Conservation (phyloP, 2,888 invertebrate species). For the Synanthedon andrenaeformis region DNA sequence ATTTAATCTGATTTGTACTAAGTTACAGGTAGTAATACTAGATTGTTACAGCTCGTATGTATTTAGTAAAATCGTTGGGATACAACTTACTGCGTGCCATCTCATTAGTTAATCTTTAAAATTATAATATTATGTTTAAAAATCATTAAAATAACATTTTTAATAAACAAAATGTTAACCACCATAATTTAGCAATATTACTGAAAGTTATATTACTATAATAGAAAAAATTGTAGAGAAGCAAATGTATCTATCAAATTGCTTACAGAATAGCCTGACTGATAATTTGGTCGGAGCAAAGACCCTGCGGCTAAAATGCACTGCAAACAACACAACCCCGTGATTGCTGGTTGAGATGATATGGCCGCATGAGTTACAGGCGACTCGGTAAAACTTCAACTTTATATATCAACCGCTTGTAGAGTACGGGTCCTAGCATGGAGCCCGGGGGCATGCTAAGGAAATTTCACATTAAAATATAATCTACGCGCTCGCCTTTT, state of each 20-base stretch:
- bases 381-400: constrained; percentile 1
- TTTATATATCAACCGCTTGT: constrained; percentile 1
- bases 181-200: too few species aligned
- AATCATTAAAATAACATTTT: too few species aligned
- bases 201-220: too few species aligned
- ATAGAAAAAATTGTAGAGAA: neutral
- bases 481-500: neutral
- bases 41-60: too few species aligned
- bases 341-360: constrained; percentile 45
- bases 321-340: constrained; percentile 48
- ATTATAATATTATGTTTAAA: too few species aligned
- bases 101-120: too few species aligned
- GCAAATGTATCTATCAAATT: neutral
- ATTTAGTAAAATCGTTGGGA: too few species aligned
- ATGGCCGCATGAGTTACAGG: constrained; percentile 30
- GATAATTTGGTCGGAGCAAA: constrained; percentile 39
- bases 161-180: too few species aligned
- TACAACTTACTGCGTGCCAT: too few species aligned
- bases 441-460: constrained; percentile 34
- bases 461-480: neutral
- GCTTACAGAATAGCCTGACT: constrained; percentile 22
- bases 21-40: too few species aligned
- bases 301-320: constrained; percentile 30
- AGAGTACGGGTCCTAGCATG: constrained; percentile 2
- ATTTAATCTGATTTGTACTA: too few species aligned